These are phyloP conservation scores for Pagetopsis macropterus DNA, from an alignment of 2,797 vertebrate species.

Conservation along the genomic window DNA sequence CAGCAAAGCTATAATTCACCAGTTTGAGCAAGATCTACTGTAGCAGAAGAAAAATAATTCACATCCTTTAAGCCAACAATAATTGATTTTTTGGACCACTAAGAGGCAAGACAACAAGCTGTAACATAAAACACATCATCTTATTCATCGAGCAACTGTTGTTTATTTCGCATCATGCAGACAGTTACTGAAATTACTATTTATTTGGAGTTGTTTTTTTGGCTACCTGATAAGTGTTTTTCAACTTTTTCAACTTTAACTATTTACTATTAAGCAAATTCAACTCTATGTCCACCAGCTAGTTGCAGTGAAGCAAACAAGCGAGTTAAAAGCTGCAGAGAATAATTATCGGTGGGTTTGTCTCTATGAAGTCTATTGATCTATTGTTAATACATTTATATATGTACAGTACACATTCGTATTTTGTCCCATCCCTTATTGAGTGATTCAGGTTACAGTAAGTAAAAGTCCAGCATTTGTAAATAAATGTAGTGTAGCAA, in stretches of 20 bases:
- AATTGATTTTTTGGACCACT: neutral
- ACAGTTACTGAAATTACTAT: neutral
- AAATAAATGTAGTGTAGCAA: neutral
- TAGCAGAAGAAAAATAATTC: neutral
- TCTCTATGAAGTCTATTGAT: too few species aligned
- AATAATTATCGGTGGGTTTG: too few species aligned
- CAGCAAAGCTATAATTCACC: constrained; percentile 8
- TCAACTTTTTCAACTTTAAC: too few species aligned
- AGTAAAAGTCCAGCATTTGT: neutral
- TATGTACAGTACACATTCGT: too few species aligned
- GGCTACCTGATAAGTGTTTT: too few species aligned
- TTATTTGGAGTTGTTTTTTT: neutral
- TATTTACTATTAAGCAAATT: too few species aligned
- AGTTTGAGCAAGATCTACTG: constrained; percentile 12
- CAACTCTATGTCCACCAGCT: too few species aligned
- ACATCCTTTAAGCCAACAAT: constrained; percentile 3
- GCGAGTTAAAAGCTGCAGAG: too few species aligned
- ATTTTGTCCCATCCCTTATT: too few species aligned
- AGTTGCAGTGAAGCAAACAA: too few species aligned
- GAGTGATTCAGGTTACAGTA: neutral
- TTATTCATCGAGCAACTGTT: neutral
- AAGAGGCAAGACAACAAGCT: neutral
- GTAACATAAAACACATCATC: constrained; percentile 6
- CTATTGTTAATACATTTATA: too few species aligned
- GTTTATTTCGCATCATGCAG: neutral